Conservation (phyloP, 2,888 invertebrate species). For the Invenusta paracnida region DNA sequence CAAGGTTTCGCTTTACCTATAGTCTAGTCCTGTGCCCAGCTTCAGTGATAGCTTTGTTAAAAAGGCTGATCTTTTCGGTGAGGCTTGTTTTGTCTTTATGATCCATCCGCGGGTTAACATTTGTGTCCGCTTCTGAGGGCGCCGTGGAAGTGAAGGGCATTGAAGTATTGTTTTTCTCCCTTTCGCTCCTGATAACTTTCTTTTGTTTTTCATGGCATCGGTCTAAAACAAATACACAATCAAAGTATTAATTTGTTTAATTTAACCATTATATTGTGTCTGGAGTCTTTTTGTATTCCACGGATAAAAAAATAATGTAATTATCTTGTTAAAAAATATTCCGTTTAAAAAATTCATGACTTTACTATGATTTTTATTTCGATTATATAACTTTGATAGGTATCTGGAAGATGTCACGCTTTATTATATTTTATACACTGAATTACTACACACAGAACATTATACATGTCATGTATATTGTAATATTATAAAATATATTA, state of each 20-base stretch:
- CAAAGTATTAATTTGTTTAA: too few species aligned
- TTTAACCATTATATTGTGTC: neutral
- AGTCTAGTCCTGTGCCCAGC: neutral
- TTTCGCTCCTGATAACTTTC: too few species aligned
- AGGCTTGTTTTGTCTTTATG: neutral
- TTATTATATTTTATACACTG: too few species aligned
- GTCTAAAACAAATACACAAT: too few species aligned
- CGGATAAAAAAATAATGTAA: neutral
- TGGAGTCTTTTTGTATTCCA: neutral
- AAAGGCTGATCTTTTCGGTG: neutral
- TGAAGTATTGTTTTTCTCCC: too few species aligned
- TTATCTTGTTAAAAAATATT: neutral
- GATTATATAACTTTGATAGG: too few species aligned
- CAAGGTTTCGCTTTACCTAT: neutral
- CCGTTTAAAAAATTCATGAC: neutral
- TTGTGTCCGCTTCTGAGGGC: neutral
- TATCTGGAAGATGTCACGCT: too few species aligned
- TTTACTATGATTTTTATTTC: neutral
- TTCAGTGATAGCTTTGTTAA: neutral
- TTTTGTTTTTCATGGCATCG: too few species aligned
- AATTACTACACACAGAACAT: too few species aligned
- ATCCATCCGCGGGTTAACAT: neutral
- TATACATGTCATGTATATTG: neutral
- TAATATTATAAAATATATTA: neutral
- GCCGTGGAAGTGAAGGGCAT: too few species aligned